Evolutionary conservation across 2,888 invertebrate species (phyloP).

Genomic region (Synanthedon tipuliformis): DNA sequence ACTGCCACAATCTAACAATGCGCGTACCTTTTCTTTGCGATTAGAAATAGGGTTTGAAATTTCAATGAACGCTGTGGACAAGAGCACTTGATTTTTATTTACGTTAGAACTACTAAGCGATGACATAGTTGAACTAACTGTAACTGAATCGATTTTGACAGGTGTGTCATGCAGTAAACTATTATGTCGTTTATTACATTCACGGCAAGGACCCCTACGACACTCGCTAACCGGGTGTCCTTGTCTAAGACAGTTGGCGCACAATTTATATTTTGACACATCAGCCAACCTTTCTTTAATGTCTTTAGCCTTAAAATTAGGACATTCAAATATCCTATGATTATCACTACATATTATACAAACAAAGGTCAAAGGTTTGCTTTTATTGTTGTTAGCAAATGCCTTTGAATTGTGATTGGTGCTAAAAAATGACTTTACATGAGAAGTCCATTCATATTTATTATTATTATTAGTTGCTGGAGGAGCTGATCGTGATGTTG

Average conservation of each 20-base stretch:
- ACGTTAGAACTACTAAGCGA: not conserved
- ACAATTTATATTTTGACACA: too few species aligned
- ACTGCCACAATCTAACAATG: constrained; percentile 10
- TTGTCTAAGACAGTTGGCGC: too few species aligned
- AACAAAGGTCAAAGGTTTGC: not conserved
- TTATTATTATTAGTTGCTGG: too few species aligned
- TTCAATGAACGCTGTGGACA: constrained; percentile 10
- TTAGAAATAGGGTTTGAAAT: constrained; percentile 7
- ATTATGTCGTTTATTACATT: not conserved
- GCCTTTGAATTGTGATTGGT: not conserved
- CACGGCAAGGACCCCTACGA: not conserved
- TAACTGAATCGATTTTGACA: not conserved
- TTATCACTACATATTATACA: constrained; percentile 2
- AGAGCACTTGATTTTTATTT: constrained; percentile 1
- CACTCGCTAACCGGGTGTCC: not conserved
- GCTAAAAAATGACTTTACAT: too few species aligned
- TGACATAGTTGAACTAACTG: not conserved
- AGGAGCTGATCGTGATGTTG: too few species aligned
- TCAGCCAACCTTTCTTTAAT: too few species aligned
- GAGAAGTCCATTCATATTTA: too few species aligned
- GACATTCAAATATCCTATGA: constrained; percentile 4
- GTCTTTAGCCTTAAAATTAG: too few species aligned
- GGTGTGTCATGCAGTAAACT: not conserved
- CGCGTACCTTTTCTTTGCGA: constrained; percentile 6
- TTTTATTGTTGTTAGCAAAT: not conserved